Evolutionary conservation across 2,113 vertebrate genomes (phyloP).

Genomic region (Elephantulus edwardii): DNA sequence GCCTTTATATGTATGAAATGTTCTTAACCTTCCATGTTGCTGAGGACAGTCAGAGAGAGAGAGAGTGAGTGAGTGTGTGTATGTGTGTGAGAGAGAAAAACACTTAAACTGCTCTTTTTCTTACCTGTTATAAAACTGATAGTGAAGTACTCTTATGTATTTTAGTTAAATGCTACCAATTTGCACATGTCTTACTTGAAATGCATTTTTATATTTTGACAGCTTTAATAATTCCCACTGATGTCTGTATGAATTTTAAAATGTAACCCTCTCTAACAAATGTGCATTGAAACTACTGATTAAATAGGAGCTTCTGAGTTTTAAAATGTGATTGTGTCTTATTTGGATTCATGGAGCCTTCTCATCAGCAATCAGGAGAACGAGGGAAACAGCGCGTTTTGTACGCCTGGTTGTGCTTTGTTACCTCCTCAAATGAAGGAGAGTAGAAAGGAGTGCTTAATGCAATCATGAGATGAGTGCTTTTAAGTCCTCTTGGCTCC

Average conservation of each 20-base stretch:
- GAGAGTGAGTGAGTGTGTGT: not conserved
- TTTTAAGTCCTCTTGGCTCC: slow-evolving; percentile 11
- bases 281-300: slow-evolving; percentile 62
- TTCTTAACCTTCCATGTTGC: not conserved
- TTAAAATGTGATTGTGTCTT: not conserved
- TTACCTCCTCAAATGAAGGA: not conserved
- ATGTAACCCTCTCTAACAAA: slow-evolving; percentile 5
- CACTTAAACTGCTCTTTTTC: not conserved
- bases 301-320: slow-evolving; percentile 44
- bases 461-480: not conserved
- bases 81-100: not conserved
- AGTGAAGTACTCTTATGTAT: slow-evolving; percentile 17
- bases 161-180: slow-evolving; percentile 52
- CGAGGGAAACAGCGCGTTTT: not conserved
- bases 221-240: slow-evolving; percentile 47
- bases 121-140: slow-evolving; percentile 35
- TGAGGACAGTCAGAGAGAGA: not conserved
- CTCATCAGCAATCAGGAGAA: not conserved
- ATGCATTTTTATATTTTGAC: slow-evolving; percentile 59
- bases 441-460: not conserved
- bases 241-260: slow-evolving; percentile 39
- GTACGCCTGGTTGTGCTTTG: not conserved
- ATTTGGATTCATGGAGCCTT: not conserved
- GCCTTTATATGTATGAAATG: not conserved
- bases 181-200: slow-evolving; percentile 57